phyloP scores from a whole-genome alignment of 2,113 vertebrate species.

The Colaptes auratus region DNA sequence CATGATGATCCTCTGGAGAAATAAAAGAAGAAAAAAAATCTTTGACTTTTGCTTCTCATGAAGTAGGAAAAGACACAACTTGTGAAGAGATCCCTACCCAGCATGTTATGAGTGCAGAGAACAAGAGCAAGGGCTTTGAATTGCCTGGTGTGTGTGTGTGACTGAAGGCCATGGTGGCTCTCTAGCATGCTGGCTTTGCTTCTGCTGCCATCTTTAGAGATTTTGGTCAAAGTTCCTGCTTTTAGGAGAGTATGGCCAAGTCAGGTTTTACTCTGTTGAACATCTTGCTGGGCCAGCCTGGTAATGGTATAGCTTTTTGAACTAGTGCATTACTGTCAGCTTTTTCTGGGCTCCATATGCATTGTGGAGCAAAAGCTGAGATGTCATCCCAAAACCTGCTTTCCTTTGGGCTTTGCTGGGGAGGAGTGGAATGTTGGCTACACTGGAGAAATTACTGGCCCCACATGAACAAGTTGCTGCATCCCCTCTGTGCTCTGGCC shows the following conservation, averaged over 20 bases:
- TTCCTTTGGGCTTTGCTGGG: not conserved
- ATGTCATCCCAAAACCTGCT: not conserved
- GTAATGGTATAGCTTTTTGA: not conserved
- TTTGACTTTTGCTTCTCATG: not conserved
- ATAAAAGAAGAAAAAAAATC: not conserved
- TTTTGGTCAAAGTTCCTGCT: not conserved
- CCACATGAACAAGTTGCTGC: not conserved
- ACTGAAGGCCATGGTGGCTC: not conserved
- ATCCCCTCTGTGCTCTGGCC: not conserved
- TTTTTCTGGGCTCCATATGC: not conserved
- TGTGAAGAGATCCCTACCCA: not conserved
- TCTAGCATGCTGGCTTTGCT: not conserved
- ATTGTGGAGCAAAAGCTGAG: not conserved
- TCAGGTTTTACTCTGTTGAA: not conserved
- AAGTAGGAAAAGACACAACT: not conserved
- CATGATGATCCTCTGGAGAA: not conserved
- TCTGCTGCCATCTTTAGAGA: not conserved
- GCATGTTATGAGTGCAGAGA: not conserved
- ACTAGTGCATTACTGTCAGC: not conserved
- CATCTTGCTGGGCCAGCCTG: not conserved
- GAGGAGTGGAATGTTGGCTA: not conserved
- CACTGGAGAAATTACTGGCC: not conserved
- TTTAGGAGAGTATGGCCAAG: not conserved
- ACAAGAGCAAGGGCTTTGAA: not conserved
- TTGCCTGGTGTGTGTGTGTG: not conserved